These are phyloP conservation scores for Sinohyriopsis cumingii DNA, from an alignment of 2,888 invertebrate genomes.

Conservation along the genomic window DNA sequence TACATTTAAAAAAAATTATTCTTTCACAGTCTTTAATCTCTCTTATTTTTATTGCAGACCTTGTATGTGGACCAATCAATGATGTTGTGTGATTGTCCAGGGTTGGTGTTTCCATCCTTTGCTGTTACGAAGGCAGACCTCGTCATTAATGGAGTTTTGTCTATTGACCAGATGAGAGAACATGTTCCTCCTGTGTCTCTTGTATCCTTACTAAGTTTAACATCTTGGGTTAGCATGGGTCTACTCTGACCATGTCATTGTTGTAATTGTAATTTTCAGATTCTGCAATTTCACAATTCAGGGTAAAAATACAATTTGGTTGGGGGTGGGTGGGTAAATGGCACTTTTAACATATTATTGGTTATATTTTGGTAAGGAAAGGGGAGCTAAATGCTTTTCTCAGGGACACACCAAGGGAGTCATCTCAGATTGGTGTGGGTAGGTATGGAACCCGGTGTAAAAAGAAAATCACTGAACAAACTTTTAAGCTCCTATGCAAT, in stretches of 20 bases:
- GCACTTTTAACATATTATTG: too few species aligned
- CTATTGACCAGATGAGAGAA: slow-evolving; percentile 98
- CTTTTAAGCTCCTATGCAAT: too few species aligned
- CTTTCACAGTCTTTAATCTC: background rate
- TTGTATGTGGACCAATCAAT: slow-evolving; percentile 85
- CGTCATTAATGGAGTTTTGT: slow-evolving; percentile 94
- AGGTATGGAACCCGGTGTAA: too few species aligned
- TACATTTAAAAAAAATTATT: too few species aligned
- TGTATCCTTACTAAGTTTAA: slow-evolving; percentile 48
- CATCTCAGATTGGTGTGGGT: too few species aligned
- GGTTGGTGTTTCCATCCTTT: slow-evolving; percentile 97
- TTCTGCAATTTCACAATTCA: background rate
- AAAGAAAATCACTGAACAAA: too few species aligned
- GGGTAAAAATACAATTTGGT: too few species aligned
- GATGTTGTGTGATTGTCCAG: slow-evolving; percentile 96
- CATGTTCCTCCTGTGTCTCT: slow-evolving; percentile 89
- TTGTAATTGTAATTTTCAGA: slow-evolving; percentile 1
- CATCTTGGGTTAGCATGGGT: background rate
- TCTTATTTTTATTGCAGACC: slow-evolving; percentile 78
- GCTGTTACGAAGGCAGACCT: slow-evolving; percentile 95
- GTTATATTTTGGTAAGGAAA: too few species aligned
- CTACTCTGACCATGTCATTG: too few species aligned
- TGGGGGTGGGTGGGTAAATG: too few species aligned
- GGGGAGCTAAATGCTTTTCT: too few species aligned
- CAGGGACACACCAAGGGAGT: too few species aligned